Evolutionary conservation across 2,113 vertebrate species (phyloP), one percentile per base, ranked within the genome.

Genomic region (Corythoichthys intestinalis): DNA sequence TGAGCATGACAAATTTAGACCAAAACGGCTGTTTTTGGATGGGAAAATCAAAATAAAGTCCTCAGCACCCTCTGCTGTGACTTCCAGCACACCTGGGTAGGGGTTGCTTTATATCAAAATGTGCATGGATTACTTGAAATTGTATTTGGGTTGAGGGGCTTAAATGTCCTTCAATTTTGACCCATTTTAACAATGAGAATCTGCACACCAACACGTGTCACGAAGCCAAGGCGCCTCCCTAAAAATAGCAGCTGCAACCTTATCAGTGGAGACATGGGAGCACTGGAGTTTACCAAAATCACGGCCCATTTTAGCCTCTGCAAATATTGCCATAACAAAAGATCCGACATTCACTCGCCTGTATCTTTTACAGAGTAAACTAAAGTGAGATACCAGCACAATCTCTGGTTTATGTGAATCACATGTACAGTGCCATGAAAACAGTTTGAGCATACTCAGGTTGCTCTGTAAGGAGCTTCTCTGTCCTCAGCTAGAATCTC

Each of bases 221-320:
- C 44, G 63, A 75, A 71, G 66, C 63, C 44, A 64, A 75, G 37
- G 48, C 59, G 6, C 62, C 13, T 6, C 62, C 13, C 69, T 72
- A 34, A 77, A 86, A 83, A 86, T 87, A 88, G 86, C 0, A 46
- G 15, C 69, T 50, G 68, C 86, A 85, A 80, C 75, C 73, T 81
- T 73, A 71, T 62, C 41, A 71, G 64, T 41, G 35, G 66, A 50
- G 72, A 37, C 56, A 58, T 15, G 34, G 6, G 34, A 58, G 34
- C 34, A 37, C 54, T 63, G 4, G 10, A 4, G 41, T n/a, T 28
- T 15, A 65, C 28, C 64, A 50, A 65, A 48, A 35, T 37, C 8
- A 4, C 49, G 12, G 15, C 34, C 35, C 37, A 8, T 14, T 53
- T 37, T 28, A 53, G 37, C 28, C 10, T 48, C 9, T 20, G 6